Evolutionary conservation across 1,140 invertebrate genomes (phyloP), one percentile per base, ranked within the genome.

Genomic region (Sitodiplosis mosellana): DNA sequence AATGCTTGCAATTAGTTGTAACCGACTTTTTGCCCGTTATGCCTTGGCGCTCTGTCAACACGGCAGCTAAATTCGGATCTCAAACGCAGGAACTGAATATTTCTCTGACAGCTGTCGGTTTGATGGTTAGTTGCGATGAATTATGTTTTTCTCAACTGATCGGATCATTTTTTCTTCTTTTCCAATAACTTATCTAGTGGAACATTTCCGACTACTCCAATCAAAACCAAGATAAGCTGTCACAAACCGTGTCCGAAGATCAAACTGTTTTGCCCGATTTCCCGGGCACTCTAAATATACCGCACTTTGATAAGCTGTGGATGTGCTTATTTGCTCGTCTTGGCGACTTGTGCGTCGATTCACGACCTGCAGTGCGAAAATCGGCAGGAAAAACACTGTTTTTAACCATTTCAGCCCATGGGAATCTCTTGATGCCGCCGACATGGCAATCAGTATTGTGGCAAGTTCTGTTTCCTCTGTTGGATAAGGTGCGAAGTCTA

Each of bases 351-450:
- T 99, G 94, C 63, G 89, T 96, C 36, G 95, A 99, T 70, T 69
- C 81, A 17, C 73, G 95, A 33, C 93, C 94, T 1, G 90, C 95
- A 1, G 90, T 98, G 0, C 75, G 95, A 10, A 97, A 98, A 69
- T 95, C 91, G n/a, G 90, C 93, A 10, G 90, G 91, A 52, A 93
- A 98, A 74, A 99, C 95, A 1, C 68, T 99, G 27, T 96, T 99
- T 68, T 95, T 92, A 19, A 97, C 93, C 10, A 89, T 99, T 59
- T 83, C 86, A 2, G 91, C 93, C 2, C 94, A 99, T 70, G 93
- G 92, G 17, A 75, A 78, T 36, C 70, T 95, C 43, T 68, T 97
- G 12, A 81, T 87, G 63, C 76, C 81, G 46, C 76, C 79, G 21
- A 91, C 90, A 2, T 96, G 92, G 91, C 80, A 92, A 56, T 81